A percentile compares a stretch with the other conserved stretches of the same genome.
Evolutionary conservation across 2,113 vertebrate species (phyloP).

Genomic region (Dicrurus megarhynchus): DNA sequence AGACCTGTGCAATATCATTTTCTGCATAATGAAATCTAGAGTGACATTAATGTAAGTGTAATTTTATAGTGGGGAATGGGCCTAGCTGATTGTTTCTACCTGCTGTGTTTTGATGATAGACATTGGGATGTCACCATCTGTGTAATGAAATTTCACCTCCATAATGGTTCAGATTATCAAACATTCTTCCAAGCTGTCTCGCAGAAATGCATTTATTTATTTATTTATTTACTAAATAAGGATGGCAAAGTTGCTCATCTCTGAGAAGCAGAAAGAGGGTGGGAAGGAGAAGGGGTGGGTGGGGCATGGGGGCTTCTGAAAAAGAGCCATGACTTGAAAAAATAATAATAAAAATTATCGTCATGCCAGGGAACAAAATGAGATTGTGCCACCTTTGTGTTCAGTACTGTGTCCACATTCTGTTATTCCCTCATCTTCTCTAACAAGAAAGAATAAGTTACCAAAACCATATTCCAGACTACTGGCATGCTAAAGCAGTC

Average conservation of each 20-base stretch:
- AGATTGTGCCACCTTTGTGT: background rate
- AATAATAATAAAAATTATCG: background rate
- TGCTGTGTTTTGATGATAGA: constrained; percentile 86
- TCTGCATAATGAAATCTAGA: constrained; percentile 81
- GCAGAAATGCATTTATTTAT: constrained; percentile 53
- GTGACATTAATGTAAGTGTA: constrained; percentile 84
- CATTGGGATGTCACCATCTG: constrained; percentile 81
- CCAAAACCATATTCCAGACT: background rate
- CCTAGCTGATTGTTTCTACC: constrained; percentile 81
- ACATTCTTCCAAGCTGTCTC: constrained; percentile 73
- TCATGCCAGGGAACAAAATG: background rate
- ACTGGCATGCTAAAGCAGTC: background rate
- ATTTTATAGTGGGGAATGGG: constrained; percentile 81
- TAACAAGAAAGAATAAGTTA: background rate
- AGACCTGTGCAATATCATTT: constrained; percentile 79
- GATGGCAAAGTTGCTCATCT: background rate
- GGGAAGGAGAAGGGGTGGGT: rapidly evolving
- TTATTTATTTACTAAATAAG: constrained; percentile 56
- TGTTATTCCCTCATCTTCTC: background rate
- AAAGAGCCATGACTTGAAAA: background rate
- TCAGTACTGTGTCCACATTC: background rate
- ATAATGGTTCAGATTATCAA: constrained; percentile 81
- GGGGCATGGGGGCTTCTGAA: rapidly evolving
- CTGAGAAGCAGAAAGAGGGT: background rate
- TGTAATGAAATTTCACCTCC: constrained; percentile 84